phyloP scores from a whole-genome alignment of 2,797 vertebrate species.

The Tokudaia muenninki region DNA sequence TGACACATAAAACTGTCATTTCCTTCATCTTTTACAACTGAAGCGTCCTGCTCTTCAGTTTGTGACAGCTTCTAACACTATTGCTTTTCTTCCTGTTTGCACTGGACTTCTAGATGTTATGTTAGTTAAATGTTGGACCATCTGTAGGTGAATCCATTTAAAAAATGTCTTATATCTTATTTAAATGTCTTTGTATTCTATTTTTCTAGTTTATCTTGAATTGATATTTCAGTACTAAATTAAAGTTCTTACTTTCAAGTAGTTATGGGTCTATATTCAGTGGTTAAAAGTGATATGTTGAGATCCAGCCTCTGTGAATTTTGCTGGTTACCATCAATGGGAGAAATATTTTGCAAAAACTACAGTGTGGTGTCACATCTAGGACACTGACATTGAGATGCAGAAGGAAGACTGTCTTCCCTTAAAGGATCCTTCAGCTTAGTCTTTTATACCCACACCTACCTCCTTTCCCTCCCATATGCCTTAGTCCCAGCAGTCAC shows the following conservation, averaged over 20 bases:
- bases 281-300: neutral
- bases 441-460: neutral
- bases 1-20: neutral
- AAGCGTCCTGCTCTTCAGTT: neutral
- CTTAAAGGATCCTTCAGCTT: neutral
- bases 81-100: neutral
- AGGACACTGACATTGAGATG: neutral
- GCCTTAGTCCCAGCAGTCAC: neutral
- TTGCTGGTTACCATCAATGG: neutral
- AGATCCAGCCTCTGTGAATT: neutral
- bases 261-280: neutral
- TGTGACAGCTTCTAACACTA: neutral
- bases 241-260: conserved; percentile 29
- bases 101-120: neutral
- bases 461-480: neutral
- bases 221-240: neutral
- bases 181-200: neutral
- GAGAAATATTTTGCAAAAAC: neutral
- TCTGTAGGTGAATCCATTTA: neutral
- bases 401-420: neutral
- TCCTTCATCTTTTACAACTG: neutral
- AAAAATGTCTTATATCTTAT: neutral
- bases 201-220: conserved; percentile 19
- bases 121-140: neutral
- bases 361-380: neutral